Conservation (phyloP, 37 sponge, comb jelly and placozoan genomes). For the Crambe crambe region DNA sequence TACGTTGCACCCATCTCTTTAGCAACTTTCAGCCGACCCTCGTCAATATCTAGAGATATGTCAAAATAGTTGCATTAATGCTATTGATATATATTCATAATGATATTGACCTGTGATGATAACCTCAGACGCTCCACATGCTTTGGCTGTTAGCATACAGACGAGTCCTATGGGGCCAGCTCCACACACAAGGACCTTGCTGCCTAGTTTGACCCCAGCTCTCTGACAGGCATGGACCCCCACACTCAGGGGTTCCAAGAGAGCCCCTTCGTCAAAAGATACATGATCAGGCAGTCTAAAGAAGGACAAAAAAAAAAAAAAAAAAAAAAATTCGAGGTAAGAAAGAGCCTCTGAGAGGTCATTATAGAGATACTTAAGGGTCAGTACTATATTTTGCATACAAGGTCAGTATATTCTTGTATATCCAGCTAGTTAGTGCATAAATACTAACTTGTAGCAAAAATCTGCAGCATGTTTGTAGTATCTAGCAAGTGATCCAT, state of each 20-base stretch:
- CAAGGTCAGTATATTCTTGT: too few species aligned
- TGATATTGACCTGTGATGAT: slow-evolving; percentile 66
- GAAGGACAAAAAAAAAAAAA: neutral
- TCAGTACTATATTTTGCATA: too few species aligned
- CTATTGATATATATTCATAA: neutral
- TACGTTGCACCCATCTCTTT: slow-evolving; percentile 58
- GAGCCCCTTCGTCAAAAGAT: slow-evolving; percentile 91
- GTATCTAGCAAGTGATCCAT: slow-evolving; percentile 85
- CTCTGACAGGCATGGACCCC: slow-evolving; percentile 96
- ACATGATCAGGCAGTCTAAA: slow-evolving; percentile 90
- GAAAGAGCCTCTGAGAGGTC: neutral
- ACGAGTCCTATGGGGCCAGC: slow-evolving; percentile 98
- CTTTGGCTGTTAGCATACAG: slow-evolving; percentile 85
- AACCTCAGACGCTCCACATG: slow-evolving; percentile 83
- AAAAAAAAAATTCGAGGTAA: neutral
- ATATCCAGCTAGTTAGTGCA: neutral
- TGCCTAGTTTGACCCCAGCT: slow-evolving; percentile 82
- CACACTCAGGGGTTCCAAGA: slow-evolving; percentile 95
- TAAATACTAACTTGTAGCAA: slow-evolving; percentile 84
- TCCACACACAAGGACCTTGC: slow-evolving; percentile 91
- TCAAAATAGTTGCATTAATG: neutral
- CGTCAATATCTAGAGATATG: slow-evolving; percentile 57
- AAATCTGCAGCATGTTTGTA: slow-evolving; percentile 94
- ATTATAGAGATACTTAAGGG: neutral
- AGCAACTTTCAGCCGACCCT: slow-evolving; percentile 56